Percentiles rank a stretch among this genome's conserved stretches.
Evolutionary conservation across 2,888 invertebrate species (phyloP).

Genomic region (Shargacucullia verbasci): DNA sequence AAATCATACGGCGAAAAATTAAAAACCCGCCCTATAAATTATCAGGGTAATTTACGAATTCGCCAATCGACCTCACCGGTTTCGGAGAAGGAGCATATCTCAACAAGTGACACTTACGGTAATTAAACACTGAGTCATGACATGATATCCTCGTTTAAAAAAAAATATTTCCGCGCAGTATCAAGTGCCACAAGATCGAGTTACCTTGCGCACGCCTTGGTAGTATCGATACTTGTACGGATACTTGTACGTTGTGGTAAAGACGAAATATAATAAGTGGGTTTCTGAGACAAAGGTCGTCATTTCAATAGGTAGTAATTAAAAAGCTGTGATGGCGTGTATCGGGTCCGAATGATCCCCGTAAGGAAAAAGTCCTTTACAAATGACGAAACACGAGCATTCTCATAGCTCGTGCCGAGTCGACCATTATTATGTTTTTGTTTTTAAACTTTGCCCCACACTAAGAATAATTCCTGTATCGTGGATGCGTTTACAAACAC

Average conservation of each 20-base stretch:
- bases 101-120: conserved; percentile 48
- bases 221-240: conserved; percentile 67
- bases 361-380: no score
- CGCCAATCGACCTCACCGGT: conserved; percentile 34
- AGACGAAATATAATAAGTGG: conserved; percentile 54
- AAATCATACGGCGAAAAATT: conserved; percentile 9
- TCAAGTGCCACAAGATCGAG: conserved; percentile 69
- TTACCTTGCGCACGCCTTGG: conserved; percentile 65
- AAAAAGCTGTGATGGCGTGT: conserved; percentile 1
- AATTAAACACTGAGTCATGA: conserved; percentile 62
- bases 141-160: conserved; percentile 69
- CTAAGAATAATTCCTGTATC: no score
- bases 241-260: conserved; percentile 63
- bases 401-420: no score
- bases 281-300: conserved; percentile 49
- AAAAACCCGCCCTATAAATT: conserved; percentile 29
- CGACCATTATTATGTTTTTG: no score
- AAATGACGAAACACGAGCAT: no score
- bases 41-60: conserved; percentile 31
- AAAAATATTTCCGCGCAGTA: conserved; percentile 72
- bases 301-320: conserved; percentile 16
- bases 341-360: no score
- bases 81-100: conserved; percentile 35
- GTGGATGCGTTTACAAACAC: no score
- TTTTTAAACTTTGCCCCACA: no score